A percentile compares a stretch with the other conserved stretches of the same genome.
phyloP scores from a whole-genome alignment of 2,797 vertebrate genomes.

The Poecilia gillii region DNA sequence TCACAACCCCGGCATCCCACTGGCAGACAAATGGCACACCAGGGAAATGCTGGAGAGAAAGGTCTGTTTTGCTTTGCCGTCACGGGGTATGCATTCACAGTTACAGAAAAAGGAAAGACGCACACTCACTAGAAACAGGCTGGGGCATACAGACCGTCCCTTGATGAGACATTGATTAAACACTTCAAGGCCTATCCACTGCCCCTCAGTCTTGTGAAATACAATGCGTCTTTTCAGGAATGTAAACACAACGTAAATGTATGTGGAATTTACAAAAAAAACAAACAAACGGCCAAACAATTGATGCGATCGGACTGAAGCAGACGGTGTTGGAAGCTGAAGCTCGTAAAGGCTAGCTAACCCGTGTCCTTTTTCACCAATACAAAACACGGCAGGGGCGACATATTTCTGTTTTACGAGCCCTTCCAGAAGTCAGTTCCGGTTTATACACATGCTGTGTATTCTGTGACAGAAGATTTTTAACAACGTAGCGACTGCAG shows the following conservation, averaged over 20 bases:
- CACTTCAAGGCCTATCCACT: constrained; percentile 38
- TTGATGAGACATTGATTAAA: constrained; percentile 45
- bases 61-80: constrained; percentile 39
- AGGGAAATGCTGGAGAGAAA: constrained; percentile 46
- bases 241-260: constrained; percentile 3
- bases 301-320: background rate
- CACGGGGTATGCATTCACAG: constrained; percentile 14
- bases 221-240: constrained; percentile 1
- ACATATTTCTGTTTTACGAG: background rate
- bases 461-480: constrained; percentile 34
- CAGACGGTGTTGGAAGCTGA: background rate
- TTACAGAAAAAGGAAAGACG: background rate
- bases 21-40: constrained; percentile 49
- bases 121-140: background rate
- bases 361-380: background rate
- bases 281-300: background rate
- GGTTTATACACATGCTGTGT: constrained; percentile 9
- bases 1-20: constrained; percentile 44
- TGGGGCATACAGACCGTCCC: constrained; percentile 22
- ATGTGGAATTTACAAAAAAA: background rate
- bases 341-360: background rate
- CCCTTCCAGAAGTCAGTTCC: background rate
- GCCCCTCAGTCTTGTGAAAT: constrained; percentile 43
- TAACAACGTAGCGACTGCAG: constrained; percentile 17
- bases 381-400: background rate